Evolutionary conservation across 1,140 invertebrate genomes (phyloP).

Genomic region (Philotrypesis tridentata): DNA sequence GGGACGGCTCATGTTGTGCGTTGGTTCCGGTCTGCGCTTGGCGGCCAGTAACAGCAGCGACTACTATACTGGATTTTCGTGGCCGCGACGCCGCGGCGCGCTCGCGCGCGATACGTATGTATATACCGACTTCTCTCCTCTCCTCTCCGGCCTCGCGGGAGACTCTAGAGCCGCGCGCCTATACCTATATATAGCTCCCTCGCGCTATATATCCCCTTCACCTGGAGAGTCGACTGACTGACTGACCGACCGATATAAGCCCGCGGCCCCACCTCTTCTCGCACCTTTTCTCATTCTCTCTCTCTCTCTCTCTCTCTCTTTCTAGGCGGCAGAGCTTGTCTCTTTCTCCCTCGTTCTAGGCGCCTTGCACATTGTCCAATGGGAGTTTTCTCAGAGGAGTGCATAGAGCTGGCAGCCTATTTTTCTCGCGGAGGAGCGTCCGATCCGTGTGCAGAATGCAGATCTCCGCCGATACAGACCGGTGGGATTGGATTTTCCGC

Average conservation of each 20-base stretch:
- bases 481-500: background rate
- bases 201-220: constrained; percentile 8
- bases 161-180: background rate
- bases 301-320: no score
- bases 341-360: background rate
- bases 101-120: no score
- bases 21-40: constrained; percentile 62
- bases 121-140: background rate
- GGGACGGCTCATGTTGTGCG: constrained; percentile 65
- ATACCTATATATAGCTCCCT: background rate
- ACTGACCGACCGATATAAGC: background rate
- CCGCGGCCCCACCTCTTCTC: constrained; percentile 3
- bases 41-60: constrained; percentile 67
- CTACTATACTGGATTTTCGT: constrained; percentile 15
- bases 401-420: no score
- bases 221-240: background rate
- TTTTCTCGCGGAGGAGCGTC: no score
- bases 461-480: no score
- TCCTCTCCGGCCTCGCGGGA: background rate
- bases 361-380: background rate
- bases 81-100: background rate
- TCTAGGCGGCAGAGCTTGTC: no score
- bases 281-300: background rate
- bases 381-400: background rate
- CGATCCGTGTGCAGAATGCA: no score